A percentile compares a stretch with the other conserved stretches of the same genome.
These are phyloP conservation scores for Motacilla alba DNA, from an alignment of 2,113 vertebrate genomes.

Conservation along the genomic window DNA sequence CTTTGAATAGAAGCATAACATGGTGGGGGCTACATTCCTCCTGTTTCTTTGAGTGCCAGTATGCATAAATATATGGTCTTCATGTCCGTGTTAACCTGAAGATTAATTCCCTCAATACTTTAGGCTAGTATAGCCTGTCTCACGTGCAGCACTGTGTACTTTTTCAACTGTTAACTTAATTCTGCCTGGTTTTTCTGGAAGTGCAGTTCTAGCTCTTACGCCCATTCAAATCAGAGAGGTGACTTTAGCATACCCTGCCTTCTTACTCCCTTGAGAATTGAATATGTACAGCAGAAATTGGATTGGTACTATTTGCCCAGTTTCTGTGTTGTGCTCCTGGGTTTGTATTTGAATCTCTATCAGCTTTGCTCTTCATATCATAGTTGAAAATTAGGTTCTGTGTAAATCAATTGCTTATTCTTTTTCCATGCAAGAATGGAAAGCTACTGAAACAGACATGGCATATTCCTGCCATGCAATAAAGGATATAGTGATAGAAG, in stretches of 20 bases:
- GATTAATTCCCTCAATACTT: background rate
- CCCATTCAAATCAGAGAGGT: background rate
- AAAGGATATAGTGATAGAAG: background rate
- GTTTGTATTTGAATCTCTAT: background rate
- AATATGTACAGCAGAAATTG: background rate
- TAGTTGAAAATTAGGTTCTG: background rate
- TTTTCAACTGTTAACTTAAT: background rate
- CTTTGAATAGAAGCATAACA: background rate
- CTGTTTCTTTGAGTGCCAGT: background rate
- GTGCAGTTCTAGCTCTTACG: background rate
- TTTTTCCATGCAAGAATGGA: background rate
- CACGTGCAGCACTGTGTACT: background rate
- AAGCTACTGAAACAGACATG: background rate
- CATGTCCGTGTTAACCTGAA: background rate
- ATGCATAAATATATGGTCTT: background rate
- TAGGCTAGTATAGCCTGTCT: background rate
- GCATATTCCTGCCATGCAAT: background rate
- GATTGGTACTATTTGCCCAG: accelerated
- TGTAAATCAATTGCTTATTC: background rate
- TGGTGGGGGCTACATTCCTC: background rate
- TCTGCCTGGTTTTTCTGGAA: background rate
- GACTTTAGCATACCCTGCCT: background rate
- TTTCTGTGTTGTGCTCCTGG: background rate
- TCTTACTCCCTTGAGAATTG: background rate
- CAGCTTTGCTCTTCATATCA: background rate